Percentiles rank a stretch among this genome's conserved stretches.
Evolutionary conservation across 2,888 invertebrate species (phyloP).

Genomic region (Sinotaia quadrata): DNA sequence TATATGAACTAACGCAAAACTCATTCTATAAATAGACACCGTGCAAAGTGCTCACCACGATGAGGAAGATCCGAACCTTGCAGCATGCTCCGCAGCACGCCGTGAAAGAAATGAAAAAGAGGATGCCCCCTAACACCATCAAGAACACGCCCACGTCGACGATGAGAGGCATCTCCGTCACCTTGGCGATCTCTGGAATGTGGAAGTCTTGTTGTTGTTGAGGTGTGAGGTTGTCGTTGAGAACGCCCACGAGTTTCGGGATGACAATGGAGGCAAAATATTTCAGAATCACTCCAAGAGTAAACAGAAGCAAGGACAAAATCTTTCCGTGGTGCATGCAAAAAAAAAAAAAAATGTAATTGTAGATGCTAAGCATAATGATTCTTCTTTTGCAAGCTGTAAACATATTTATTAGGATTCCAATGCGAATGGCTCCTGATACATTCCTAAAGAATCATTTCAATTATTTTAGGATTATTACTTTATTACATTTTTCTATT

Average conservation of each 20-base stretch:
- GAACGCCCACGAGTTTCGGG: not conserved
- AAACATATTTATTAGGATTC: too few relatives aligned
- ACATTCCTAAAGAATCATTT: too few relatives aligned
- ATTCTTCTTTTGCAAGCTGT: too few relatives aligned
- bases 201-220: not conserved
- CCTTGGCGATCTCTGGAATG: constrained; percentile 6
- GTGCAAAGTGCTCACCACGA: too few relatives aligned
- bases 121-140: constrained; percentile 9
- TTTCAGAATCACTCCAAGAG: constrained; percentile 5
- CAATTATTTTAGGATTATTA: too few relatives aligned
- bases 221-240: not conserved
- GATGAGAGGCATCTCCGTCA: constrained; percentile 12
- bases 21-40: too few relatives aligned
- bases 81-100: constrained; percentile 21
- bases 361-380: too few relatives aligned
- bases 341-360: too few relatives aligned
- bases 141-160: constrained; percentile 10
- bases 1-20: too few relatives aligned
- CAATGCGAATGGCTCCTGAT: too few relatives aligned
- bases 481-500: too few relatives aligned
- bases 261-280: not conserved
- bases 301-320: not conserved
- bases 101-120: constrained; percentile 13
- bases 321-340: too few relatives aligned
- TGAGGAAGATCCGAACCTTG: not conserved